Conservation (phyloP, 2,113 vertebrate genomes). For the Morone saxatilis region DNA sequence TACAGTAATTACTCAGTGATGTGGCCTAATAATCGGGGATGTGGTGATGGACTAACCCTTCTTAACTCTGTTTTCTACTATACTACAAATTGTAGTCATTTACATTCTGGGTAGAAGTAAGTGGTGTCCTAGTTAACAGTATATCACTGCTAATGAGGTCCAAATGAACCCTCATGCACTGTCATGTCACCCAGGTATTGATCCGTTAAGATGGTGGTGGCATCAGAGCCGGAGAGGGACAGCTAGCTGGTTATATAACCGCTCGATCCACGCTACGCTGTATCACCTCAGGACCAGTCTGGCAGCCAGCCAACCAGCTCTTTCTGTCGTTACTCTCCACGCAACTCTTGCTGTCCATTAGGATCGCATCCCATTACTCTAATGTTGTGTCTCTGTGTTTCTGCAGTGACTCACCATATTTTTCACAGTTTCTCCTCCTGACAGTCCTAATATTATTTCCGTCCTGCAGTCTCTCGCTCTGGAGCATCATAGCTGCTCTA, state of each 20-base stretch:
- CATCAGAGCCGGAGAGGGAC: background rate
- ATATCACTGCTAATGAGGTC: background rate
- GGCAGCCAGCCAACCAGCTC: constrained; percentile 15
- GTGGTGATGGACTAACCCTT: background rate
- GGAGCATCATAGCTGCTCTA: background rate
- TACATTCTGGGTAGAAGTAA: background rate
- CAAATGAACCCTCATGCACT: background rate
- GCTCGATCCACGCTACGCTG: background rate
- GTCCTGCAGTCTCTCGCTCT: background rate
- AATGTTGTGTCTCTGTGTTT: background rate
- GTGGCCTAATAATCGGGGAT: background rate
- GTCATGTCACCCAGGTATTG: constrained; percentile 22
- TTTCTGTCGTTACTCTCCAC: background rate
- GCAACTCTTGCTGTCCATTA: background rate
- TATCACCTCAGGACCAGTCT: constrained; percentile 2
- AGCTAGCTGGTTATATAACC: constrained; percentile 13
- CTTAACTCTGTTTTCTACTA: background rate
- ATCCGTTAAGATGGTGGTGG: background rate
- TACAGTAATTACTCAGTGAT: background rate
- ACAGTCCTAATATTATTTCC: background rate
- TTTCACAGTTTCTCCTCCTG: background rate
- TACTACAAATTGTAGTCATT: background rate
- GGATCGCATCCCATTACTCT: background rate
- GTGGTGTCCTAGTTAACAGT: background rate
- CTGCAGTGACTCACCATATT: background rate